phyloP scores from a whole-genome alignment of 2,888 invertebrate species.

The Linyphia triangularis region DNA sequence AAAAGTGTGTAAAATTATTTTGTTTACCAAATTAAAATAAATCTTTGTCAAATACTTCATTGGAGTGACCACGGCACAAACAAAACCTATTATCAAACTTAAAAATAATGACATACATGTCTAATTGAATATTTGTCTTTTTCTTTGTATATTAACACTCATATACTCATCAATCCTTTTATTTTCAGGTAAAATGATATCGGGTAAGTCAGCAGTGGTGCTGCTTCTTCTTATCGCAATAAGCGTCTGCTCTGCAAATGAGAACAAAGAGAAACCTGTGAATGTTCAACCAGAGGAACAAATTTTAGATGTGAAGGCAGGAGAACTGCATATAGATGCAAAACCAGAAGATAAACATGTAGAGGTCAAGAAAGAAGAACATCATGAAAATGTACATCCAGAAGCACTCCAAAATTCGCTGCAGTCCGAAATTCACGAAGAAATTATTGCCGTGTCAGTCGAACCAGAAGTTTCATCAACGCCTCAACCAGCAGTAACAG shows the following conservation, averaged over 20 bases:
- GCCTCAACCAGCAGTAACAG: no score
- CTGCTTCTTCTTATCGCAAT: conserved; percentile 8
- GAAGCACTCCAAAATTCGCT: neutral
- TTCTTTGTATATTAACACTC: neutral
- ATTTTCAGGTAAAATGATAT: conserved; percentile 28
- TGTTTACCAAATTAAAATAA: no score
- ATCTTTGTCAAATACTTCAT: neutral
- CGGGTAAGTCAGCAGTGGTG: neutral
- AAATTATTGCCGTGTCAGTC: neutral
- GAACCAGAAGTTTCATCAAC: neutral
- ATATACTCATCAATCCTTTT: neutral
- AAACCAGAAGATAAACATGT: neutral
- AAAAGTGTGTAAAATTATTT: no score
- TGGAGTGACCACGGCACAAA: neutral
- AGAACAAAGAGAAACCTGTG: neutral
- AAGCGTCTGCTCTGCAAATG: neutral
- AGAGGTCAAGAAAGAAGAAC: neutral
- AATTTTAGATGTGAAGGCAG: neutral
- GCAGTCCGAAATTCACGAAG: neutral
- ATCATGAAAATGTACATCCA: neutral
- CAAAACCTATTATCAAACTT: neutral
- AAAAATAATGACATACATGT: neutral
- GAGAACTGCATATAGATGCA: neutral
- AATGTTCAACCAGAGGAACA: neutral
- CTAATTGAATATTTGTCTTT: neutral